Evolutionary conservation across 2,888 invertebrate species (phyloP), one percentile per base, ranked within the genome.

Genomic region (Drosophila neotestacea): DNA sequence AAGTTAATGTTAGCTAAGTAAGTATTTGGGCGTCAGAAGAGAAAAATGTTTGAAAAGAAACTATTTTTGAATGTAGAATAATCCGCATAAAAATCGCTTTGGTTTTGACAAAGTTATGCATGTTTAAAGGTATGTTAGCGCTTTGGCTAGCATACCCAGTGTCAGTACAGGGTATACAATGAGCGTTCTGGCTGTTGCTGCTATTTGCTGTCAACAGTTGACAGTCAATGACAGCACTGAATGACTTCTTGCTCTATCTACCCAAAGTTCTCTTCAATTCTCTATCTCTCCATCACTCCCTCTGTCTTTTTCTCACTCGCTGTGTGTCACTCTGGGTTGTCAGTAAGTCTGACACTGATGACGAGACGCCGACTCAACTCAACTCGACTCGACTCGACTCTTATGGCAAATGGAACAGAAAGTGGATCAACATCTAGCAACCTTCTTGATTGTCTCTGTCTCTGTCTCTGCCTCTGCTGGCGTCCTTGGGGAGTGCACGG

Each of bases 341-440:
- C 80, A 74, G 66, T 77, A 65, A 61, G 70, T 50, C 71, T 75
- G 77, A 79, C 77, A 79, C 62, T 77, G 79, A 79, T 79, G 77
- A 77, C 71, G 70, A 76, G 75, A 63, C 61, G 73, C 56, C 73
- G 41, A 47, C 50, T 50, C 34, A 10, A 47, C 30, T 16, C 16
- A 41, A 47, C 50, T 50, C 34, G 22, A 47, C 30, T 50, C 34
- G 22, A 47, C 30, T 7, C 47, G 55, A 61, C 41, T 74, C 59
- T 65, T 42, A 48, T 51, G 62, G 32, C 59, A 63, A 65, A 62
- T 38, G 77, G 72, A 55, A 60, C 77, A 47, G 75, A 75, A 79
- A 77, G 79, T 75, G 71, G 77, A 77, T 75, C 77, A 79, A 66
- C 41, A 47, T 22, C 60, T 70, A 70, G 64, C 76, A 48, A 50